A percentile compares a stretch with the other conserved stretches of the same genome.
These are phyloP conservation scores for Lordiphosa clarofinis DNA, from an alignment of 1,140 invertebrate genomes.

Conservation along the genomic window DNA sequence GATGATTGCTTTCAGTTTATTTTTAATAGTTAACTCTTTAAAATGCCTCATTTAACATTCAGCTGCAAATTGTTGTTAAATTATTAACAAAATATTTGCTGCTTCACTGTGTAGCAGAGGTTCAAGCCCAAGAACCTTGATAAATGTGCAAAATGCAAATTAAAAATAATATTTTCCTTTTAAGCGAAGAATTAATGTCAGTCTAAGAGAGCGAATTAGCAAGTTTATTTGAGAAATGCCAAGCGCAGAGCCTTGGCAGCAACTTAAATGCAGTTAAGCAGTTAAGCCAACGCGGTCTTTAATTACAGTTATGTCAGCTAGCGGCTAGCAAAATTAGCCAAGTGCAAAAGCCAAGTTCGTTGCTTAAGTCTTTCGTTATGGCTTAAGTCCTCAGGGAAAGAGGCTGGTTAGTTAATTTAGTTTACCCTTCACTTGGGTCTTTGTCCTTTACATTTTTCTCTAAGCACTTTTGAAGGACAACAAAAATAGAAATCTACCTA, in stretches of 20 bases:
- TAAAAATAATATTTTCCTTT: conserved; percentile 62
- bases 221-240: conserved; percentile 46
- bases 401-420: too few relatives aligned
- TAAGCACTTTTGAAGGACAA: conserved; percentile 26
- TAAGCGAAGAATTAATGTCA: conserved; percentile 45
- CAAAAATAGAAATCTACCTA: conserved; percentile 1
- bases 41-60: conserved; percentile 35
- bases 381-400: too few relatives aligned
- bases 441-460: not conserved
- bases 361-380: conserved; percentile 67
- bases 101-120: conserved; percentile 1
- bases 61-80: conserved; percentile 57
- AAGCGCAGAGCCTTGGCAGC: conserved; percentile 51
- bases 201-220: conserved; percentile 10
- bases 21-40: conserved; percentile 18
- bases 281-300: conserved; percentile 36
- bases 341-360: conserved; percentile 52
- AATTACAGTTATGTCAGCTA: conserved; percentile 65
- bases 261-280: conserved; percentile 38
- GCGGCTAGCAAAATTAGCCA: conserved; percentile 22
- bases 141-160: conserved; percentile 48
- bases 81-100: conserved; percentile 53
- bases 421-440: not conserved
- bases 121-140: conserved; percentile 51
- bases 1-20: not conserved